Conservation (phyloP, 2,113 vertebrate species). For the Seriola dumerili region DNA sequence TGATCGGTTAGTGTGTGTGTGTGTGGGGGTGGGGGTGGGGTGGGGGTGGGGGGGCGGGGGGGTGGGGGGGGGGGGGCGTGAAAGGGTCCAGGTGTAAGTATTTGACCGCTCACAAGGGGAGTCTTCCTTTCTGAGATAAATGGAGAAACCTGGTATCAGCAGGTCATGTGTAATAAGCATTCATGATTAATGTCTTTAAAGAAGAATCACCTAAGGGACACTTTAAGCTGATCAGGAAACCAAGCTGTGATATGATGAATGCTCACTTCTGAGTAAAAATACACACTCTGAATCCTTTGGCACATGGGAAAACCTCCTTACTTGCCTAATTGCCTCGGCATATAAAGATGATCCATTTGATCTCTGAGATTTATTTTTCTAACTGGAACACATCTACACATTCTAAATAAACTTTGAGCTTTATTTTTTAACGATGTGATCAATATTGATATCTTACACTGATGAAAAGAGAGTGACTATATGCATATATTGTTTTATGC, state of each 20-base stretch:
- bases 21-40: not conserved
- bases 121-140: constrained; percentile 63
- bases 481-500: not conserved
- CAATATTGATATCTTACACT: constrained; percentile 1
- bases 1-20: too few species aligned
- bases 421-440: constrained; percentile 33
- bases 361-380: constrained; percentile 45
- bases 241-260: constrained; percentile 74
- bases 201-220: constrained; percentile 71
- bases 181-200: constrained; percentile 76
- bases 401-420: constrained; percentile 35
- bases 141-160: constrained; percentile 62
- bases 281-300: constrained; percentile 60
- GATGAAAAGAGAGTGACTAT: not conserved
- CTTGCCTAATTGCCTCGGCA: constrained; percentile 58
- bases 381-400: constrained; percentile 33
- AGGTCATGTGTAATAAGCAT: constrained; percentile 73
- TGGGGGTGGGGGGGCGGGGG: not conserved
- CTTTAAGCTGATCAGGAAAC: constrained; percentile 71
- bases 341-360: constrained; percentile 63
- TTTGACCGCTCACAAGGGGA: constrained; percentile 62
- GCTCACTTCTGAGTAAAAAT: constrained; percentile 64
- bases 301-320: constrained; percentile 49
- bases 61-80: constrained; percentile 28
- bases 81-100: constrained; percentile 61